Base-by-base conservation (phyloP, 2,113 vertebrate species). In the Anguilla japonica region DNA sequence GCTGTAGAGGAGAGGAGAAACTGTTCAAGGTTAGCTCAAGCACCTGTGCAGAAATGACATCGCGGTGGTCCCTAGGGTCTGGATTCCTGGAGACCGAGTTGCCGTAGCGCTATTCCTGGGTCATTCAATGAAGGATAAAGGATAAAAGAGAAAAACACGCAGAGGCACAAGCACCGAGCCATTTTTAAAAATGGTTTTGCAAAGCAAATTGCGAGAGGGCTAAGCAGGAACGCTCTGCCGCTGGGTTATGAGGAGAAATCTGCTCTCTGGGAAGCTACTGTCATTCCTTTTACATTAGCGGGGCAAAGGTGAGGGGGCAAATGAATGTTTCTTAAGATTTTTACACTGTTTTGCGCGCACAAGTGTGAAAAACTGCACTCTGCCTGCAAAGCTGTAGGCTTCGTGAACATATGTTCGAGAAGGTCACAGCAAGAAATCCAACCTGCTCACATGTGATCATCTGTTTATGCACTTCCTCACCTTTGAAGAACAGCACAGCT, bases 71-170 rank as follows among this genome's bases (percentile, higher is more conserved):
- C 83, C 83, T 43, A 22, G 63, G 41, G 83, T 78, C 60, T 46
- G 40, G 20, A 75, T 11, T 75, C 39, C 67, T 43, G 67, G 20
- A 84, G 83, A 84, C 26, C 16, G 57, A 84, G 83, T 84, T 43
- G 71, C 71, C 11, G 34, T 13, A n/a, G 41, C 29, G 26, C 83
- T 75, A 2, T 84, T 84, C 83, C 40, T 84, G 83, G 83, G 83
- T 84, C 83, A 84, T 75, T 84, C 60, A 41, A 78, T 75, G 63
- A 84, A 84, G 83, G 83, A 84, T 84, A 71, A 84, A 84, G 63
- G 43, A 46, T 46, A 22, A 75, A 9, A 75, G 11, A 84, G n/a
- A 75, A n/a, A 84, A 84, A 71, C 7, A 41, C 22, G 16, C 22
- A n/a, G 56, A 84, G 50, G 7, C n/a, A 75, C n/a, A 41, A 20